Evolutionary conservation across 2,113 vertebrate species (phyloP), one percentile per base, ranked within the genome.

Genomic region (Nothocercus nigrocapillus): DNA sequence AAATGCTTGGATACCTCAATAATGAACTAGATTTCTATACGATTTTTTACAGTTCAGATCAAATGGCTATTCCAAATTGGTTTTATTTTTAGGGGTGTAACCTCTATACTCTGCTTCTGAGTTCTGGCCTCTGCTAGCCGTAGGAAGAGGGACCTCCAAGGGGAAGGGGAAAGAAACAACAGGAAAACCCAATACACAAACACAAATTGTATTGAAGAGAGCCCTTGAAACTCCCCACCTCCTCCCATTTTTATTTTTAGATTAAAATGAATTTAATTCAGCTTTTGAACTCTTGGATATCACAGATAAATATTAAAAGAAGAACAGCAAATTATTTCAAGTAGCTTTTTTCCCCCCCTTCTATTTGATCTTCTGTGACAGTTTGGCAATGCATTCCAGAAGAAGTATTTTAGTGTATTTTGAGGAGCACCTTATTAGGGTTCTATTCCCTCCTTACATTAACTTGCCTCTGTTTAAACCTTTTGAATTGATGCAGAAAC

Each of bases 401-500:
- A 90, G 40, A 47, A n/a, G 72, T 36, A 15, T 45, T 51, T 27
- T 16, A 64, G 12, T 51, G 27, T 85, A 40, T 83, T 88, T 86
- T 36, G 12, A 74, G 59, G 17, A 93, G 18, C 34, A 32, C 77
- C n/a, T 36, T 82, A 4, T 70, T 78, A 67, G 61, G 24, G 66
- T 22, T 82, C 7, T 78, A 30, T 45, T 84, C 89, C 53, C 15
- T 72, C 14, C 25, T 82, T 84, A 45, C 40, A 27, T 5, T 88
- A 11, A 51, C 72, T 67, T 45, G 16, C 32, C 78, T 67, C 61
- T 75, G 3, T 54, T 89, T 36, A 9, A 70, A 54, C 10, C 5
- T 84, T 85, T 38, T 59, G 47, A 49, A 58, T 34, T 62, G 30
- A 18, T 82, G 73, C 9, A 69, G 94, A 82, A 92, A 40, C 11